Evolutionary conservation across 2,113 vertebrate species (phyloP).

Genomic region (Charina bottae): DNA sequence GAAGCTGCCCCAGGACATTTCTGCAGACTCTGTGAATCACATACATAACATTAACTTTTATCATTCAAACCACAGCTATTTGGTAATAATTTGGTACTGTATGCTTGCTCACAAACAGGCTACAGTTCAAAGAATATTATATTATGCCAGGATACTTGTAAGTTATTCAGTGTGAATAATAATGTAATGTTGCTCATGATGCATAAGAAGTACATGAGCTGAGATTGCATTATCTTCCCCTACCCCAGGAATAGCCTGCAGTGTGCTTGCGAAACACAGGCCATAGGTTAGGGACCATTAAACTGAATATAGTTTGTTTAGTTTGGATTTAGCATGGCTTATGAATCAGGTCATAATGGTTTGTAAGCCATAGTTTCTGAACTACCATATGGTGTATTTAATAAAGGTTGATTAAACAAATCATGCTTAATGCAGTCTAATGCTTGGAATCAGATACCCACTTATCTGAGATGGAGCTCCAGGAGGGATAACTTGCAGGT

Average conservation of each 20-base stretch:
- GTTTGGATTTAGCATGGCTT: neutral
- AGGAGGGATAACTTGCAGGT: neutral
- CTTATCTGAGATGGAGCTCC: neutral
- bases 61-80: neutral
- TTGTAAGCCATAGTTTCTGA: neutral
- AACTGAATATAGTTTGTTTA: neutral
- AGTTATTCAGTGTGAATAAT: neutral
- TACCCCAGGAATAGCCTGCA: neutral
- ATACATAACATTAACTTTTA: neutral
- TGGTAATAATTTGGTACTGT: neutral
- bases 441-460: neutral
- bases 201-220: neutral
- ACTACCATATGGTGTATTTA: neutral
- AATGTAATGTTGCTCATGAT: neutral
- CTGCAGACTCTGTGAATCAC: neutral
- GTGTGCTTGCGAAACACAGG: neutral
- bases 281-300: neutral
- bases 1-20: neutral
- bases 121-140: neutral
- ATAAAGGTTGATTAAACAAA: neutral
- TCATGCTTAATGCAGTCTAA: neutral
- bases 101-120: neutral
- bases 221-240: neutral
- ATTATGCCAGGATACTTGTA: neutral
- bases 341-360: neutral